Conservation (phyloP, 2,888 invertebrate species). For the Acheta domesticus region DNA sequence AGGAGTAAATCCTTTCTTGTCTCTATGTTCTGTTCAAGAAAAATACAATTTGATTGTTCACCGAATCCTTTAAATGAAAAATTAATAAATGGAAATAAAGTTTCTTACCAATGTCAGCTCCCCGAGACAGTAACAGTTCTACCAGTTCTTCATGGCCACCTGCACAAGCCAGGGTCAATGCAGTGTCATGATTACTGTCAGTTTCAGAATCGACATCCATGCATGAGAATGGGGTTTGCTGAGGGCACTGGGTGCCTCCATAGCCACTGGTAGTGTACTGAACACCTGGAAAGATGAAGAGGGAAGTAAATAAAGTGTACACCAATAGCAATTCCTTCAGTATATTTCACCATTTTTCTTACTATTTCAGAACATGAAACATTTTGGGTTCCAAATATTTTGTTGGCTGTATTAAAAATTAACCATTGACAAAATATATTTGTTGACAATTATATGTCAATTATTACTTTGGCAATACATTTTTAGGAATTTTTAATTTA, state of each 20-base stretch:
- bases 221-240: conserved; percentile 60
- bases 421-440: too few relatives aligned
- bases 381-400: too few relatives aligned
- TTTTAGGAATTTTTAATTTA: too few relatives aligned
- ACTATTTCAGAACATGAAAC: too few relatives aligned
- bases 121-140: conserved; percentile 82
- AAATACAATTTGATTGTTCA: not conserved
- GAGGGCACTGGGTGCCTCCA: conserved; percentile 45
- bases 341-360: too few relatives aligned
- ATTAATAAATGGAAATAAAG: not conserved
- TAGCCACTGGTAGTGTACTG: conserved; percentile 42
- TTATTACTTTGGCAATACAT: too few relatives aligned
- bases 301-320: too few relatives aligned
- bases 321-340: too few relatives aligned
- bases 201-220: conserved; percentile 97
- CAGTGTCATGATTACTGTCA: conserved; percentile 98
- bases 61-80: not conserved
- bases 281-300: conserved; percentile 34
- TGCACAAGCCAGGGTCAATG: conserved; percentile 93
- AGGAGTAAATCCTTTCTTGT: conserved; percentile 98
- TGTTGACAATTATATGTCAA: too few relatives aligned
- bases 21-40: conserved; percentile 74
- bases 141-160: conserved; percentile 96
- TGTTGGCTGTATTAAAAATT: too few relatives aligned
- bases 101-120: conserved; percentile 74